phyloP scores from a whole-genome alignment of 2,888 invertebrate genomes.

The Proisotoma minuta region DNA sequence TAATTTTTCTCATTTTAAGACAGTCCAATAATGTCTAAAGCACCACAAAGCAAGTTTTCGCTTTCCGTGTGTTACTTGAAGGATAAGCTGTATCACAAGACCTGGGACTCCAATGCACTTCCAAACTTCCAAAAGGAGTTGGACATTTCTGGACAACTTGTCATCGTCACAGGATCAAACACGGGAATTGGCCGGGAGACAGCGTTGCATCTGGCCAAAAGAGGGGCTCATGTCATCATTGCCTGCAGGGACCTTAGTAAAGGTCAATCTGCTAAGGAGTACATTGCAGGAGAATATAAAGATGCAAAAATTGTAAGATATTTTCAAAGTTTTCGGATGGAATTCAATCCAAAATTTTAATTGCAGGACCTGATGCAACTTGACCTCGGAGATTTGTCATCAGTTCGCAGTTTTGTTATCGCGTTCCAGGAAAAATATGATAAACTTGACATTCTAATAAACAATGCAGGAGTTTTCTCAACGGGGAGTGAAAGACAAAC shows the following conservation, averaged over 20 bases:
- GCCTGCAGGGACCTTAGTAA: slow-evolving; percentile 33
- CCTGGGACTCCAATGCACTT: background rate
- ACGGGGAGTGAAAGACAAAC: slow-evolving; percentile 25
- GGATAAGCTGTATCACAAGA: background rate
- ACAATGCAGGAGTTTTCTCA: slow-evolving; percentile 51
- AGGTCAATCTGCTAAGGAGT: slow-evolving; percentile 23
- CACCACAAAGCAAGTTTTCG: background rate
- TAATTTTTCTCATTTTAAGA: too few relatives aligned
- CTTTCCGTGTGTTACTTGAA: background rate
- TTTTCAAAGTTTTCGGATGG: background rate
- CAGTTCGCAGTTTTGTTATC: slow-evolving; percentile 51
- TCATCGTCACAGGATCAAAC: slow-evolving; percentile 35
- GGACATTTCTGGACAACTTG: slow-evolving; percentile 29
- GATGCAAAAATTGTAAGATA: slow-evolving; percentile 15
- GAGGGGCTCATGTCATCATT: slow-evolving; percentile 28
- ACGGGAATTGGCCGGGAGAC: slow-evolving; percentile 30
- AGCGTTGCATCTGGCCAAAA: slow-evolving; percentile 28
- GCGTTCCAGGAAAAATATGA: slow-evolving; percentile 48
- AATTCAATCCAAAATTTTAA: background rate
- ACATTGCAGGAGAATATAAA: slow-evolving; percentile 20
- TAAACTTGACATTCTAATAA: slow-evolving; percentile 50
- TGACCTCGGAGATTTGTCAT: slow-evolving; percentile 51
- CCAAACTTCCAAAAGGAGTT: slow-evolving; percentile 21
- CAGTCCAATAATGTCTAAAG: too few relatives aligned
- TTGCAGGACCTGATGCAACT: slow-evolving; percentile 49